Evolutionary conservation across 2,797 vertebrate genomes (phyloP).

Genomic region (Melanotaenia trifasciata): DNA sequence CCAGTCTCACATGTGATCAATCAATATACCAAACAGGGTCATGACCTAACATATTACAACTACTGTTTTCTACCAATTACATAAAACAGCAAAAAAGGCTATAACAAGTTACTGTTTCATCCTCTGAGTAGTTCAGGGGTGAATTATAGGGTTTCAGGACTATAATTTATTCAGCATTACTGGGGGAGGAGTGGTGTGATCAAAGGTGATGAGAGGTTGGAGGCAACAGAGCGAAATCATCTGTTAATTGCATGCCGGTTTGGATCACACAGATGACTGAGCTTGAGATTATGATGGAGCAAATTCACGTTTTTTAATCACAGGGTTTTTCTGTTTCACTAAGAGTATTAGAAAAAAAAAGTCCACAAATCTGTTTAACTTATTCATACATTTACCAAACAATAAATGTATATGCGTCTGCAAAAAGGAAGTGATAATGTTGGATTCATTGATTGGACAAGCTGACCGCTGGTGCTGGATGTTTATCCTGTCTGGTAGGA

Average conservation of each 20-base stretch:
- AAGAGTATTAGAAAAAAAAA: background rate
- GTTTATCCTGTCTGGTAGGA: conserved; percentile 19
- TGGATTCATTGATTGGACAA: conserved; percentile 9
- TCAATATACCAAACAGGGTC: conserved; percentile 35
- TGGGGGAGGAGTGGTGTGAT: background rate
- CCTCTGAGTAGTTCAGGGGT: background rate
- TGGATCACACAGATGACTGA: conserved; percentile 75
- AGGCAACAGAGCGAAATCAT: conserved; percentile 46
- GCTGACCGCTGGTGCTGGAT: conserved; percentile 19
- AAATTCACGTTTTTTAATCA: conserved; percentile 23
- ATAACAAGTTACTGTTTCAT: conserved; percentile 5
- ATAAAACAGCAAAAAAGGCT: background rate
- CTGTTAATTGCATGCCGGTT: conserved; percentile 80
- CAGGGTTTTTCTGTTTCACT: background rate
- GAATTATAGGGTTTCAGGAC: background rate
- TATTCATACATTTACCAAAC: background rate
- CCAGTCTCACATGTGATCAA: conserved; percentile 16
- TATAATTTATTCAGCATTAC: conserved; percentile 26
- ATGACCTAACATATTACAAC: background rate
- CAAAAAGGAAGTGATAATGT: background rate
- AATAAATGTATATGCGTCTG: background rate
- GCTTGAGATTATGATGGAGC: conserved; percentile 32
- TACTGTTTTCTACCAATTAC: background rate
- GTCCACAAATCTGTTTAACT: background rate
- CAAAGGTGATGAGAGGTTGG: conserved; percentile 14